These are phyloP conservation scores for Temnopleurus reevesii DNA, from an alignment of 53 echinoderm and acorn worm species.

Conservation along the genomic window DNA sequence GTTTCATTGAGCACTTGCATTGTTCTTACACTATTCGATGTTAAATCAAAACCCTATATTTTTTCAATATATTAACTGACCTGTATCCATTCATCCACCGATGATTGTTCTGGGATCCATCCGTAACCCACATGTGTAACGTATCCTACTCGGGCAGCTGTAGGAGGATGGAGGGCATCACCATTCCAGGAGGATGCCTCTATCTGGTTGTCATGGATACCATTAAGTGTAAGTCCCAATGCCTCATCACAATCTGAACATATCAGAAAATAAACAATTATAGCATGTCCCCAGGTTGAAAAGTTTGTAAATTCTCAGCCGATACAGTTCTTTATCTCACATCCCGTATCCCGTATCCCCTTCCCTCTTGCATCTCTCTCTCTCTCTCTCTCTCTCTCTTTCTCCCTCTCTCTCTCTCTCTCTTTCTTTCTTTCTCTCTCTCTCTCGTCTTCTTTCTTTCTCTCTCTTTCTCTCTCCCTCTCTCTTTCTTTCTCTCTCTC, in stretches of 20 bases:
- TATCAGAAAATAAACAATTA: no score
- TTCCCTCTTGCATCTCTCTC: neutral
- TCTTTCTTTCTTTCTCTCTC: neutral
- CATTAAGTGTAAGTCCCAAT: slow-evolving; percentile 61
- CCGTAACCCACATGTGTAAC: slow-evolving; percentile 61
- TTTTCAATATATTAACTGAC: neutral
- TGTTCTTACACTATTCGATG: no score
- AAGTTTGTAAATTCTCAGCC: no score
- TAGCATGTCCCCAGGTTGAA: no score
- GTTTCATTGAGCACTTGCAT: no score
- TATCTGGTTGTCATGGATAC: slow-evolving; percentile 67
- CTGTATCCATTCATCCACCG: slow-evolving; percentile 68
- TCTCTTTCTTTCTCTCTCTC: neutral
- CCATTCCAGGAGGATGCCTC: slow-evolving; percentile 61
- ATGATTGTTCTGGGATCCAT: slow-evolving; percentile 67
- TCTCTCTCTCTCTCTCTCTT: neutral
- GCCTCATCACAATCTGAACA: slow-evolving; percentile 73
- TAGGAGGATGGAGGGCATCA: slow-evolving; percentile 46
- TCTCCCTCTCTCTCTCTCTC: neutral
- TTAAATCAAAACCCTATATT: no score
- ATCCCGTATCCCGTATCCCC: no score
- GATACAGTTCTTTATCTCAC: no score
- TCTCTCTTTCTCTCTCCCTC: neutral
- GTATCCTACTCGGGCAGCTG: slow-evolving; percentile 69
- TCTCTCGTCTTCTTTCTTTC: no score